Conservation (phyloP, 2,113 vertebrate species). For the Dromaius novaehollandiae region DNA sequence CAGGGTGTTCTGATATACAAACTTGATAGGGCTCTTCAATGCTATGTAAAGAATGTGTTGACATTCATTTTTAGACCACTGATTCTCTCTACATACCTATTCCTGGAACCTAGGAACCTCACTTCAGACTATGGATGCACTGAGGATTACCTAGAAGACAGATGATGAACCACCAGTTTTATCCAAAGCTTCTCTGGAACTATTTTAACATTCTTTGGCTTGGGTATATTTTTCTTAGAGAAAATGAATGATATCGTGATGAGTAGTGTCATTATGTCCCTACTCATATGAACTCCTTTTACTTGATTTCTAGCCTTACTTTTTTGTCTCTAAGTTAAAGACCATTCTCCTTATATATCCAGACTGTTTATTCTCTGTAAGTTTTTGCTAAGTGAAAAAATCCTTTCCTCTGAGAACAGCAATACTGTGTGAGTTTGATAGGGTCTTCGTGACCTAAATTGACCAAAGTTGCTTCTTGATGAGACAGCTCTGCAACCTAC, state of each 20-base stretch:
- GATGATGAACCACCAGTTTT: background rate
- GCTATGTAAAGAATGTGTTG: background rate
- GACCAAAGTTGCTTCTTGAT: background rate
- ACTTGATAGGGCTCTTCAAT: background rate
- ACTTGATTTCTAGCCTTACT: background rate
- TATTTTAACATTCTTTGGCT: background rate
- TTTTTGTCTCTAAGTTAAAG: background rate
- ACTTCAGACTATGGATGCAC: background rate
- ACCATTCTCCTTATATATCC: background rate
- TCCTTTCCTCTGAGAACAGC: background rate
- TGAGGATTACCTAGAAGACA: background rate
- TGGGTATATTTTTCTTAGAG: background rate
- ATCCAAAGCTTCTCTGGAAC: background rate
- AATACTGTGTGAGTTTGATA: background rate
- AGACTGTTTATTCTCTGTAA: background rate
- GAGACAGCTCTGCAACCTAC: background rate
- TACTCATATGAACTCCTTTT: background rate
- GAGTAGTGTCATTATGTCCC: background rate
- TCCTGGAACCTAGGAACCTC: background rate
- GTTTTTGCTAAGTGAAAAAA: background rate
- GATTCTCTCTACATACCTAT: background rate
- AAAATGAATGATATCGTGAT: background rate
- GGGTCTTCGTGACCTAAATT: slow-evolving; percentile 19
- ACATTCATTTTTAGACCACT: background rate
- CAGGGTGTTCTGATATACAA: background rate